Conservation (phyloP, 2,113 vertebrate species). For the Oncorhynchus mykiss region DNA sequence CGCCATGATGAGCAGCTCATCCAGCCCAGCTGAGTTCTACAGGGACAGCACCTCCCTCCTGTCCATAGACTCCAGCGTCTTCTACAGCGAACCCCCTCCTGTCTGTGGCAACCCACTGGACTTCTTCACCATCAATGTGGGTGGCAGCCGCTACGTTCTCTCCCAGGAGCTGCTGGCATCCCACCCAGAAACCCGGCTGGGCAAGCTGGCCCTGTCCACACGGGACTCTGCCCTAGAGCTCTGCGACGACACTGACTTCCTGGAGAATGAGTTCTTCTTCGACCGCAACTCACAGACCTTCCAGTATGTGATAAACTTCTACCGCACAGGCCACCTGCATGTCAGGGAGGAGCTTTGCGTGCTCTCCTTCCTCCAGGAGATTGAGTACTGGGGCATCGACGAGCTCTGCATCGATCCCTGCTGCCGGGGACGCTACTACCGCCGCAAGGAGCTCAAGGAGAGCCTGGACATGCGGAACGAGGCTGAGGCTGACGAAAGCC, state of each 20-base stretch:
- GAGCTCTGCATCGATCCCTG: slow-evolving; percentile 87
- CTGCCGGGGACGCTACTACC: slow-evolving; percentile 90
- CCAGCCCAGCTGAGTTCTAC: slow-evolving; percentile 40
- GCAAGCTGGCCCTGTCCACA: slow-evolving; percentile 81
- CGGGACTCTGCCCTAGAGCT: slow-evolving; percentile 80
- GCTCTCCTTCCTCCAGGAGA: slow-evolving; percentile 93
- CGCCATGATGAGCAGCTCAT: slow-evolving; percentile 54
- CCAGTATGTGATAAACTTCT: slow-evolving; percentile 89
- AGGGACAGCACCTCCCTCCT: slow-evolving; percentile 69
- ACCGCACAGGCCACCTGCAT: slow-evolving; percentile 89
- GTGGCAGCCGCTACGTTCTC: slow-evolving; percentile 86
- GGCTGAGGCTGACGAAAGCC: slow-evolving; percentile 70
- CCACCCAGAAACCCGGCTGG: slow-evolving; percentile 89
- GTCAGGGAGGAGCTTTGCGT: slow-evolving; percentile 93
- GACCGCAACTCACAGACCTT: slow-evolving; percentile 92
- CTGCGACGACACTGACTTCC: slow-evolving; percentile 90
- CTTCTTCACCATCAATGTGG: slow-evolving; percentile 87
- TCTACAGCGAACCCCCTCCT: slow-evolving; percentile 74
- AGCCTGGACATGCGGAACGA: slow-evolving; percentile 79
- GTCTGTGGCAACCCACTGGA: slow-evolving; percentile 65
- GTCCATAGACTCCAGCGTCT: slow-evolving; percentile 89
- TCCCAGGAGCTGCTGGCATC: slow-evolving; percentile 86
- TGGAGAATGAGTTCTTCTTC: slow-evolving; percentile 96
- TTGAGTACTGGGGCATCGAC: slow-evolving; percentile 95
- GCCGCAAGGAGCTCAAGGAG: slow-evolving; percentile 88